Conservation (phyloP, 2,888 invertebrate genomes). For the Gastrophysa polygoni region DNA sequence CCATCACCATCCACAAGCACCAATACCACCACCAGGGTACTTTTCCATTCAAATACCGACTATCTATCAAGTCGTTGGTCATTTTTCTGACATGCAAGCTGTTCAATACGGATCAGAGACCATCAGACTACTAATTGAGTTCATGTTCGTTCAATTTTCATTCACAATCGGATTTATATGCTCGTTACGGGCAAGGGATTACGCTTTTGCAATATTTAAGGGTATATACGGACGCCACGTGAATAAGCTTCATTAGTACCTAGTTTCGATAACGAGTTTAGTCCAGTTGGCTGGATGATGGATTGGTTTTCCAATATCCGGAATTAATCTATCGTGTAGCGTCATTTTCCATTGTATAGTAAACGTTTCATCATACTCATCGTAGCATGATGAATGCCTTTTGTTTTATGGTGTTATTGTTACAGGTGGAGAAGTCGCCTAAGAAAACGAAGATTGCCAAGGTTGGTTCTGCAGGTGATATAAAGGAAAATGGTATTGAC, state of each 20-base stretch:
- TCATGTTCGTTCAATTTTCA: constrained; percentile 11
- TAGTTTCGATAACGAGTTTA: background rate
- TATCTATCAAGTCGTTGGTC: too few relatives aligned
- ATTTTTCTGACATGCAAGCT: background rate
- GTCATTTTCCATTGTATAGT: too few relatives aligned
- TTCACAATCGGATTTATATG: background rate
- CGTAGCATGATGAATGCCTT: too few relatives aligned
- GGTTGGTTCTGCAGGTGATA: constrained; percentile 43
- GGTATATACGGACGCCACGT: background rate
- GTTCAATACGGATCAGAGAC: background rate
- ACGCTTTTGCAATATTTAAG: background rate
- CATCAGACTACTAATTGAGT: constrained; percentile 15
- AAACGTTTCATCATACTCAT: too few relatives aligned
- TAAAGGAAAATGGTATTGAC: background rate
- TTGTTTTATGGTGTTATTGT: background rate
- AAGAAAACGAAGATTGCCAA: constrained; percentile 54
- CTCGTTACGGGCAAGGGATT: background rate
- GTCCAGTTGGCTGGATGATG: background rate
- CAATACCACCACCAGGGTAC: too few relatives aligned
- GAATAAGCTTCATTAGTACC: too few relatives aligned
- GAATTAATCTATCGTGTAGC: background rate
- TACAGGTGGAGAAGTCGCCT: background rate
- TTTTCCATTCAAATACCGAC: too few relatives aligned
- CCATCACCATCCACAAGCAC: too few relatives aligned
- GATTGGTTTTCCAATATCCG: background rate